Percentiles rank a stretch among this genome's conserved stretches.
phyloP scores from a whole-genome alignment of 2,888 invertebrate species.

The Anticlea derivata region DNA sequence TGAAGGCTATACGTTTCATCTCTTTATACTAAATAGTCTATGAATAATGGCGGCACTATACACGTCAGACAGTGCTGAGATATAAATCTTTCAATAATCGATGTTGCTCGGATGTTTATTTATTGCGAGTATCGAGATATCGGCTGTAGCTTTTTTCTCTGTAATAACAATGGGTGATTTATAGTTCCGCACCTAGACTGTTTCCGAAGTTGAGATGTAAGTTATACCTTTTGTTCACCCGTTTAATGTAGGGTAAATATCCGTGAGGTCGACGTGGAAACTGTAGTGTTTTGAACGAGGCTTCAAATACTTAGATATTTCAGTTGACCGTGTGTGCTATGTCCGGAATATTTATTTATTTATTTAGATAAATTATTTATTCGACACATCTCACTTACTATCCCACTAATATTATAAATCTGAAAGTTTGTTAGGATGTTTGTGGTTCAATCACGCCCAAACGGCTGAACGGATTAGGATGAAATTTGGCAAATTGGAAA shows the following conservation, averaged over 20 bases:
- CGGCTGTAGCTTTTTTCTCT: conserved; percentile 53
- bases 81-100: conserved; percentile 81
- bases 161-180: conserved; percentile 76
- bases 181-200: conserved; percentile 48
- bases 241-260: conserved; percentile 16
- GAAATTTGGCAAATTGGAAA: too few species aligned
- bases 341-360: too few species aligned
- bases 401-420: too few species aligned
- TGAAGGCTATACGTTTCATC: conserved; percentile 47
- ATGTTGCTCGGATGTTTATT: conserved; percentile 72
- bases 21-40: conserved; percentile 57
- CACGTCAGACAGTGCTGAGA: conserved; percentile 63
- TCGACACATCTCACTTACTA: too few species aligned
- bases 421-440: too few species aligned
- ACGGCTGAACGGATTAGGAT: too few species aligned
- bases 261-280: too few species aligned
- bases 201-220: conserved; percentile 37
- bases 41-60: conserved; percentile 74
- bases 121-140: conserved; percentile 71
- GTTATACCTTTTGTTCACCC: conserved; percentile 26
- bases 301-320: too few species aligned
- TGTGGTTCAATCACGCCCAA: too few species aligned
- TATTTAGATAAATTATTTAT: too few species aligned
- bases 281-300: too few species aligned
- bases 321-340: too few species aligned